A percentile compares a stretch with the other conserved stretches of the same genome.
phyloP scores from a whole-genome alignment of 2,888 invertebrate genomes.

The Monopis laevigella region DNA sequence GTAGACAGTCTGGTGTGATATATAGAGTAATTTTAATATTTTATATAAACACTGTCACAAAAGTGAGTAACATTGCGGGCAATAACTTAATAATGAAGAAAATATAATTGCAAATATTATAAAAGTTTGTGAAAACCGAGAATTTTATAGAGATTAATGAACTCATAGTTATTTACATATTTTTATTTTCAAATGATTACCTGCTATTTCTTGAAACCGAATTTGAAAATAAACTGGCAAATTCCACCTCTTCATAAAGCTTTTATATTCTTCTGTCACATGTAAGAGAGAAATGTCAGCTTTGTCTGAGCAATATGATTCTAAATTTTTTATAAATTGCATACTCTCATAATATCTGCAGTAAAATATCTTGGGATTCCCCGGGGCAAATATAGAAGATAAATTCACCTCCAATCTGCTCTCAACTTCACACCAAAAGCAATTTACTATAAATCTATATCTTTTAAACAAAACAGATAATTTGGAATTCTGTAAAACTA shows the following conservation, averaged over 20 bases:
- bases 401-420: constrained; percentile 82
- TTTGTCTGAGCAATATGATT: constrained; percentile 68
- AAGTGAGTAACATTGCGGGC: no score
- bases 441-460: constrained; percentile 73
- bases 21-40: no score
- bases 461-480: constrained; percentile 44
- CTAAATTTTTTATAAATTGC: constrained; percentile 77
- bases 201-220: constrained; percentile 92
- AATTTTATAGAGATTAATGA: no score
- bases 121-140: background rate
- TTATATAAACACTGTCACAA: no score
- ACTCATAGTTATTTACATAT: no score
- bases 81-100: no score
- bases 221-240: constrained; percentile 97
- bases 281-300: constrained; percentile 70
- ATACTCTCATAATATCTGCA: constrained; percentile 82
- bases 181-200: constrained; percentile 39
- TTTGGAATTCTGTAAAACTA: constrained; percentile 61
- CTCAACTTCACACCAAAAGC: constrained; percentile 89
- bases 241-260: constrained; percentile 89
- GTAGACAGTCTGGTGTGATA: no score
- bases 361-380: constrained; percentile 90
- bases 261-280: constrained; percentile 75
- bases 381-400: constrained; percentile 88
- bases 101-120: no score